Percentiles rank a stretch among this genome's conserved stretches.
Conservation (phyloP, 2,888 invertebrate species). For the Crematogaster levior region DNA sequence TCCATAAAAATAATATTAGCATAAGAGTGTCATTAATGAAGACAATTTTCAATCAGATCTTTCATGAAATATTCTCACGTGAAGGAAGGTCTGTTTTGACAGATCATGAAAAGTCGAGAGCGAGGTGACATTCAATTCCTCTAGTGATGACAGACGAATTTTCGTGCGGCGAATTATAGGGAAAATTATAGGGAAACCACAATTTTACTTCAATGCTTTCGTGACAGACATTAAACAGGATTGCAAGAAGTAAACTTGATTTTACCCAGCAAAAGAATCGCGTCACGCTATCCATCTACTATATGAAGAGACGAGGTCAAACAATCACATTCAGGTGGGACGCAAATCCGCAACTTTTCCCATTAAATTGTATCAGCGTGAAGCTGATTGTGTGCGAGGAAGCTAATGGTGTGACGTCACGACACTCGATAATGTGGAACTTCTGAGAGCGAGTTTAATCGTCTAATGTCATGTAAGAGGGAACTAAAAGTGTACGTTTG, state of each 20-base stretch:
- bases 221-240: background rate
- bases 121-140: conserved; percentile 14
- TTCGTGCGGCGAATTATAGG: background rate
- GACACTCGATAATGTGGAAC: conserved; percentile 44
- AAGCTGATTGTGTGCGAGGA: conserved; percentile 35
- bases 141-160: background rate
- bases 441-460: conserved; percentile 52
- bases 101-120: background rate
- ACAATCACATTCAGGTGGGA: background rate
- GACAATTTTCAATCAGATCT: background rate
- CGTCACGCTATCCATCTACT: conserved; percentile 10
- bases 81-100: background rate
- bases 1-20: conserved; percentile 20
- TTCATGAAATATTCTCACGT: background rate
- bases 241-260: conserved; percentile 35
- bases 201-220: background rate
- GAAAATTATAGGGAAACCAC: too few relatives aligned
- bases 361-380: conserved; percentile 63
- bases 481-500: conserved; percentile 7
- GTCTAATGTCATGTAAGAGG: conserved; percentile 47
- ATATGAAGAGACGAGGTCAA: background rate
- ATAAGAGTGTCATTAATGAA: conserved; percentile 10
- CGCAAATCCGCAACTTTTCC: conserved; percentile 53
- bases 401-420: conserved; percentile 58
- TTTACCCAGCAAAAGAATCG: background rate